phyloP scores from a whole-genome alignment of 2,888 invertebrate genomes.

The Siphlonurus alternatus region DNA sequence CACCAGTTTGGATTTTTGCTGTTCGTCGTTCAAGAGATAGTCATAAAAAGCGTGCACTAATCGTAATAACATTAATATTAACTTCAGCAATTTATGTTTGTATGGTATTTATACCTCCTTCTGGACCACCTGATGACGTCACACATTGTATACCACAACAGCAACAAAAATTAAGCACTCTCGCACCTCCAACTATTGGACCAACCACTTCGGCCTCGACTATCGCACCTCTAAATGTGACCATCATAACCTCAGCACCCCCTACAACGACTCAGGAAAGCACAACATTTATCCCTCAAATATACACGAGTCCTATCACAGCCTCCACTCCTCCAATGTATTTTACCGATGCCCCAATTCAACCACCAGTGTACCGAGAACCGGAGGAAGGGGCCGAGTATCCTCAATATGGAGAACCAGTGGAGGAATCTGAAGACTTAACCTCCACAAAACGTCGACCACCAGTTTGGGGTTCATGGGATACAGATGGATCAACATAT shows the following conservation, averaged over 20 bases:
- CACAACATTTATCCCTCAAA: too few relatives aligned
- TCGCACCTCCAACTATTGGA: not conserved
- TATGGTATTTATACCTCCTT: constrained; percentile 9
- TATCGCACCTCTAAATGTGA: not conserved
- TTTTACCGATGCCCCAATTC: not conserved
- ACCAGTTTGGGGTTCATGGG: not conserved
- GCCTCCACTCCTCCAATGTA: not conserved
- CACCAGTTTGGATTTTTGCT: constrained; percentile 6
- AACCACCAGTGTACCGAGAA: not conserved
- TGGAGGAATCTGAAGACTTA: not conserved
- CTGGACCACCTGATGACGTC: constrained; percentile 7
- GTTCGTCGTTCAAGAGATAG: constrained; percentile 2
- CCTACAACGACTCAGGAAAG: not conserved
- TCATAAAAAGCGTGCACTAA: constrained; percentile 6
- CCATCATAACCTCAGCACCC: not conserved
- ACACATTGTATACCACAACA: constrained; percentile 6
- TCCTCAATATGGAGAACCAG: not conserved
- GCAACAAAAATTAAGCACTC: not conserved
- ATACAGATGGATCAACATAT: not conserved
- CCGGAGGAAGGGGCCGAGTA: not conserved
- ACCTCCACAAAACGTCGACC: not conserved
- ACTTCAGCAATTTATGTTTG: constrained; percentile 8
- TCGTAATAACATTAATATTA: constrained; percentile 6
- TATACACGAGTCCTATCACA: too few relatives aligned
- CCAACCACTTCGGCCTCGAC: not conserved